These are phyloP conservation scores for Xyliphius kryptos DNA, from an alignment of 2,113 vertebrate genomes.

Conservation along the genomic window DNA sequence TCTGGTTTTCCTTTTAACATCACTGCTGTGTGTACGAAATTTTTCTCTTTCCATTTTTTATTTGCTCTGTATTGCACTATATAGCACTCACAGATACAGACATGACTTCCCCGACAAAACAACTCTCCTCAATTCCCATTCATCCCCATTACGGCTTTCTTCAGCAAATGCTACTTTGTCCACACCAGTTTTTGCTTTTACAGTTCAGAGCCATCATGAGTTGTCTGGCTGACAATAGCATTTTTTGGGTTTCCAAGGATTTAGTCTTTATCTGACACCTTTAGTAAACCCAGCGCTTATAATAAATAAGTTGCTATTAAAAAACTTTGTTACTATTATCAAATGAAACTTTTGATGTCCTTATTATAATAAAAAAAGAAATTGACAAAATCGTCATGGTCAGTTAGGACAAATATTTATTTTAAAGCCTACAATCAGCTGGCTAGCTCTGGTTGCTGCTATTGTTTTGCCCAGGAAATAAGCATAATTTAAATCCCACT, in stretches of 20 bases:
- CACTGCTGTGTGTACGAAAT: slow-evolving; percentile 36
- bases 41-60: slow-evolving; percentile 25
- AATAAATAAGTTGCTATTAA: slow-evolving; percentile 11
- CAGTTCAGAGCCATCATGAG: slow-evolving; percentile 10
- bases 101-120: slow-evolving; percentile 31
- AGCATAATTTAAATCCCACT: slow-evolving; percentile 34
- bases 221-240: slow-evolving; percentile 5
- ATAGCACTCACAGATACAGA: slow-evolving; percentile 10
- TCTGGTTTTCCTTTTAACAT: slow-evolving; percentile 33
- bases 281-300: neutral
- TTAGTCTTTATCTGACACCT: neutral
- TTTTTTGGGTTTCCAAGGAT: neutral
- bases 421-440: slow-evolving; percentile 20
- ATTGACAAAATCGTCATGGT: slow-evolving; percentile 22
- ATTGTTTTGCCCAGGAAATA: slow-evolving; percentile 31
- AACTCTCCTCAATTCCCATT: slow-evolving; percentile 2
- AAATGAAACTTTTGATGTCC: no score
- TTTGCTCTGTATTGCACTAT: slow-evolving; percentile 25
- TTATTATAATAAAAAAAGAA: no score
- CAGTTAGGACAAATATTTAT: slow-evolving; percentile 37
- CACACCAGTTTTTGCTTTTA: slow-evolving; percentile 11
- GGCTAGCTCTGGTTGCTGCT: slow-evolving; percentile 15
- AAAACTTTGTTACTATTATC: neutral
- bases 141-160: slow-evolving; percentile 3
- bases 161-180: neutral